Evolutionary conservation across 1,140 invertebrate genomes (phyloP).

Genomic region (Calycopis cecrops): DNA sequence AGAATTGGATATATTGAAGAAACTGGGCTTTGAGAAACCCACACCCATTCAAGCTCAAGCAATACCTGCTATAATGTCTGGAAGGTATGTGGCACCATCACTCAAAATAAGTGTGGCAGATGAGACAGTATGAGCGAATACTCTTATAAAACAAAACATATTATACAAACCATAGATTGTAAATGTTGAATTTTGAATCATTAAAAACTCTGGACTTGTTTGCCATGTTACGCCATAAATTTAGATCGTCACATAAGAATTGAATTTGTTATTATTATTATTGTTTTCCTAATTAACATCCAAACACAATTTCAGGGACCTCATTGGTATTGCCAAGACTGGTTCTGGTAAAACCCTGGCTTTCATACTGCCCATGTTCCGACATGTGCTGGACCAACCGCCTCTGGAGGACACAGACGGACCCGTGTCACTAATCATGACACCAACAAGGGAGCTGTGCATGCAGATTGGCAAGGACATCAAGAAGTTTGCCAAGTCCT

Average conservation of each 20-base stretch:
- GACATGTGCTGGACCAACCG: conserved; percentile 97
- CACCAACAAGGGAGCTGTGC: conserved; percentile 97
- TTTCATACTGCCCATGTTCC: conserved; percentile 98
- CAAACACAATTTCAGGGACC: conserved; percentile 82
- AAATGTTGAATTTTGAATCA: too few relatives aligned
- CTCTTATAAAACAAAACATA: too few relatives aligned
- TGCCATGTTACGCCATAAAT: too few relatives aligned
- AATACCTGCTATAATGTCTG: conserved; percentile 99
- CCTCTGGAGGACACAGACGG: conserved; percentile 96
- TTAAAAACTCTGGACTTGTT: too few relatives aligned
- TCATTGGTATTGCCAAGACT: conserved; percentile 99
- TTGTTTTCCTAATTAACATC: background rate
- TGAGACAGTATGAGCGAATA: too few relatives aligned
- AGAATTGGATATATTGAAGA: conserved; percentile 95
- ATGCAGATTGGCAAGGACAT: conserved; percentile 99
- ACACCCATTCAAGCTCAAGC: conserved; percentile 99
- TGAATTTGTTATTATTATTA: too few relatives aligned
- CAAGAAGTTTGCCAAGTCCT: conserved; percentile 94
- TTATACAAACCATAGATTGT: too few relatives aligned
- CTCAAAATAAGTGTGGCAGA: too few relatives aligned
- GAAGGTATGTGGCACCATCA: conserved; percentile 59
- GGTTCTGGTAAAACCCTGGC: conserved; percentile 99
- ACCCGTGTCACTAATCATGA: conserved; percentile 97
- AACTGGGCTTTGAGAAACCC: conserved; percentile 95
- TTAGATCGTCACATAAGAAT: too few relatives aligned